A percentile compares a stretch with the other conserved stretches of the same genome.
Conservation (phyloP, 1,140 invertebrate species). For the Polypedilum vanderplanki region DNA sequence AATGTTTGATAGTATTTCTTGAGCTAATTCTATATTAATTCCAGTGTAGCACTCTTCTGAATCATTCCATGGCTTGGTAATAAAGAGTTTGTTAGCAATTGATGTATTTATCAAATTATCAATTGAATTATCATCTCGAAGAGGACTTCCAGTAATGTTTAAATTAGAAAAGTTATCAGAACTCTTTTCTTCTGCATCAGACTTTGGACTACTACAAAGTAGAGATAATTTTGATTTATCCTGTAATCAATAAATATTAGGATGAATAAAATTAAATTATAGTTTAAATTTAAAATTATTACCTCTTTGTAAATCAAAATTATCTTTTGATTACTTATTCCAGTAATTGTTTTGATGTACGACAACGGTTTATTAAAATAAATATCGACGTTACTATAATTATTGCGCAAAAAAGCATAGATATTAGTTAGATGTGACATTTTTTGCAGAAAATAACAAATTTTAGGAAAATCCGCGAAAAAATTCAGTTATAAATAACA, state of each 20-base stretch:
- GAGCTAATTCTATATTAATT: slow-evolving; percentile 34
- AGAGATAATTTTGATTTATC: neutral
- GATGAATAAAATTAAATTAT: too few relatives aligned
- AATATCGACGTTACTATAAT: neutral
- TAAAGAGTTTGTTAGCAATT: slow-evolving; percentile 34
- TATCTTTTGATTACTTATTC: neutral
- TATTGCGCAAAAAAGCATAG: neutral
- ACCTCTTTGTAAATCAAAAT: slow-evolving; percentile 17
- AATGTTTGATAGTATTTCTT: slow-evolving; percentile 35
- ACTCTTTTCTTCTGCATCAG: neutral
- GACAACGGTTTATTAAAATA: neutral
- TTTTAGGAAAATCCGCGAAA: neutral
- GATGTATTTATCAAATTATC: slow-evolving; percentile 38
- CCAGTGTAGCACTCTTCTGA: slow-evolving; percentile 40
- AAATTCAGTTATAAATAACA: neutral
- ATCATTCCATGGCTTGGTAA: slow-evolving; percentile 37
- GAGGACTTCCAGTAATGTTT: slow-evolving; percentile 40
- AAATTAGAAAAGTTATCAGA: slow-evolving; percentile 31
- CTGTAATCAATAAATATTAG: neutral
- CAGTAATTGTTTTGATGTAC: neutral
- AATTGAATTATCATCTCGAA: slow-evolving; percentile 40
- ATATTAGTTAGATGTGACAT: slow-evolving; percentile 1
- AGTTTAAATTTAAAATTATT: too few relatives aligned
- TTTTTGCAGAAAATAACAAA: neutral
- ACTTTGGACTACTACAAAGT: neutral